phyloP scores from a whole-genome alignment of 2,113 vertebrate species.

The Pseudois nayaur region DNA sequence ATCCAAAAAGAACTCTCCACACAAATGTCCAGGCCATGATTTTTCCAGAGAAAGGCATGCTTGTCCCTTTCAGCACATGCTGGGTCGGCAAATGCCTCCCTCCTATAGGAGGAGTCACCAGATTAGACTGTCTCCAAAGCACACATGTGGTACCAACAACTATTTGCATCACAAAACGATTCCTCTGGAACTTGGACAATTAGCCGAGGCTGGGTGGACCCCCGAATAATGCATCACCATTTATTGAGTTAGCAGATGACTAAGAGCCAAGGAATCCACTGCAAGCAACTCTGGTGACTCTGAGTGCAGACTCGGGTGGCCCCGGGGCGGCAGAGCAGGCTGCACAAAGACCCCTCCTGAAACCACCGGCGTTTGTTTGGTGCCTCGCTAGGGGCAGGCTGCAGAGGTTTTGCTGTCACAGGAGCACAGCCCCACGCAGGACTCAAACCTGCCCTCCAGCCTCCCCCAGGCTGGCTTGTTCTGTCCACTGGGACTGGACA shows the following conservation, averaged over 20 bases:
- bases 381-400: background rate
- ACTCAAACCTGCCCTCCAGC: background rate
- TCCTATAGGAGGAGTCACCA: background rate
- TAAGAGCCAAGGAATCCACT: background rate
- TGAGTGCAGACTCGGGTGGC: background rate
- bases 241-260: background rate
- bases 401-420: background rate
- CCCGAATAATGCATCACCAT: background rate
- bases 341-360: background rate
- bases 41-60: background rate
- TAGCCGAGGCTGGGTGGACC: conserved; percentile 5
- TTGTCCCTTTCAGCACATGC: background rate
- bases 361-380: fast-evolving
- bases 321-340: background rate
- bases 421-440: fast-evolving
- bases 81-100: background rate
- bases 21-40: background rate
- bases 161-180: background rate
- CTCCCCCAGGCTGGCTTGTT: background rate
- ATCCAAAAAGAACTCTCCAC: background rate
- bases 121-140: background rate
- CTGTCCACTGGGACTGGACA: background rate
- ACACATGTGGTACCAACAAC: conserved; percentile 13
- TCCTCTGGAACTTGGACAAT: background rate
- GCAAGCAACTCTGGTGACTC: background rate